A percentile compares a stretch with the other conserved stretches of the same genome.
phyloP scores from a whole-genome alignment of 2,888 invertebrate species.

The Protonemura montana region DNA sequence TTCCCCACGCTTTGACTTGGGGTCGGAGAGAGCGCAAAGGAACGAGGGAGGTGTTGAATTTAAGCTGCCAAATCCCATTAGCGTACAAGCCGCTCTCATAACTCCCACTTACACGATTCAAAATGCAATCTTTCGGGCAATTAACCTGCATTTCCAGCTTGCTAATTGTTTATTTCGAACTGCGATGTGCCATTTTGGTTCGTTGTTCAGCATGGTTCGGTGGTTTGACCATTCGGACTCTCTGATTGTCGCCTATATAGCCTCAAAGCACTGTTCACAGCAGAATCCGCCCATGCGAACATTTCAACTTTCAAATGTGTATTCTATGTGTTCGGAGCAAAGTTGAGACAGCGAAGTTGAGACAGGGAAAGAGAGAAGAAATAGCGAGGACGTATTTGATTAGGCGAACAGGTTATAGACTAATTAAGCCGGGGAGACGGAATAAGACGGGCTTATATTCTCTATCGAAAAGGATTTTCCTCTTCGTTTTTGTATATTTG shows the following conservation, averaged over 20 bases:
- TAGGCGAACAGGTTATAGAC: conserved; percentile 32
- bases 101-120: not conserved
- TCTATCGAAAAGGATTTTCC: conserved; percentile 29
- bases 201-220: too few species aligned
- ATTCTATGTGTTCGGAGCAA: not conserved
- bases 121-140: not conserved
- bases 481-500: conserved; percentile 40
- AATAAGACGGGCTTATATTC: conserved; percentile 30
- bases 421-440: conserved; percentile 28
- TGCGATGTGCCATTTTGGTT: too few species aligned
- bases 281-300: not conserved
- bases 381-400: not conserved
- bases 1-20: not conserved
- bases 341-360: not conserved
- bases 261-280: not conserved
- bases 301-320: not conserved
- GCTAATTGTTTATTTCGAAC: not conserved
- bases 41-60: conserved; percentile 24
- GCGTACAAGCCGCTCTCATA: not conserved
- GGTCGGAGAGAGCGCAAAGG: not conserved
- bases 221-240: not conserved
- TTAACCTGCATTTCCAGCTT: not conserved
- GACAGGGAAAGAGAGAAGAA: not conserved
- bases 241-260: not conserved
- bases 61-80: conserved; percentile 33